Conservation (phyloP, 2,797 vertebrate genomes). For the Iguana delicatissima region DNA sequence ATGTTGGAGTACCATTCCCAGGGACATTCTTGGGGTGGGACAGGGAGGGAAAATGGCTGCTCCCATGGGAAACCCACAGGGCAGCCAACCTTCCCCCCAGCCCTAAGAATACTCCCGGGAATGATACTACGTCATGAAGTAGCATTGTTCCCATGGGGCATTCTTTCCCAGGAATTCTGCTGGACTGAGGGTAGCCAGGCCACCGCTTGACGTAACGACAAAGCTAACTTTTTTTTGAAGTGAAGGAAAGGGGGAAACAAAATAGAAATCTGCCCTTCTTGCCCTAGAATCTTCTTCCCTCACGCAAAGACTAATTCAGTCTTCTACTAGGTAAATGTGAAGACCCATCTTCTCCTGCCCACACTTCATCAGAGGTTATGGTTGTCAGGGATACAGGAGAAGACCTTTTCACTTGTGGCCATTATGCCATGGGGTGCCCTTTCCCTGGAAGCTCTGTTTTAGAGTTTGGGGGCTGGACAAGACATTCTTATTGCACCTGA, state of each 20-base stretch:
- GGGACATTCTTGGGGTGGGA: neutral
- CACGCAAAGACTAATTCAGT: neutral
- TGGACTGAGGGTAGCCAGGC: neutral
- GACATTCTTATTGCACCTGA: neutral
- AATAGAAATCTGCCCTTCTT: neutral
- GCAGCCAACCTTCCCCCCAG: too few relatives aligned
- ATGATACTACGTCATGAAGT: neutral
- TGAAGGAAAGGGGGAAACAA: neutral
- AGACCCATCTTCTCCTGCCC: neutral
- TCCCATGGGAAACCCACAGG: too few relatives aligned
- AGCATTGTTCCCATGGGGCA: neutral
- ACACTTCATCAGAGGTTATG: neutral
- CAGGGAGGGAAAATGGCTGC: too few relatives aligned
- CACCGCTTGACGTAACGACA: neutral
- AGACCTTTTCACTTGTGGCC: neutral
- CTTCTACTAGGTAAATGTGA: neutral
- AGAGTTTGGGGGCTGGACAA: neutral
- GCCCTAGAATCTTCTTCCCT: neutral
- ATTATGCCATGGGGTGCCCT: neutral
- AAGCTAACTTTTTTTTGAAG: neutral
- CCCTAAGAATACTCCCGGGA: too few relatives aligned
- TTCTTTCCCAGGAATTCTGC: neutral
- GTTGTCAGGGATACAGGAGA: neutral
- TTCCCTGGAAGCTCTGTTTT: neutral
- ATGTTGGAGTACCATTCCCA: neutral